These are phyloP conservation scores for Polylopha cassiicola DNA, from an alignment of 2,888 invertebrate genomes.

Conservation along the genomic window DNA sequence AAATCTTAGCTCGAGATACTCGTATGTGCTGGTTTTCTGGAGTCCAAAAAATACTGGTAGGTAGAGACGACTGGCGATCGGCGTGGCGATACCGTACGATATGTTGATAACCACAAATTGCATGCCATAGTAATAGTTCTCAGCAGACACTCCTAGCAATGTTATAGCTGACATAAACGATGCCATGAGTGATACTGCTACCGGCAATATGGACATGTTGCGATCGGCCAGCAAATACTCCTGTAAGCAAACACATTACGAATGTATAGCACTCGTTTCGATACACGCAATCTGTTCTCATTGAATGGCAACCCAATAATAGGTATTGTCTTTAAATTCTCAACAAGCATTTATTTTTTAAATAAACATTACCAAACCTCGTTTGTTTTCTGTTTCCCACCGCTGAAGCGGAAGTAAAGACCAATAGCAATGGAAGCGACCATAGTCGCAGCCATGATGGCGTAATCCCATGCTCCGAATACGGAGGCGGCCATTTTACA, in stretches of 20 bases:
- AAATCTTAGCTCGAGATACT: slow-evolving; percentile 94
- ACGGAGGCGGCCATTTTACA: slow-evolving; percentile 46
- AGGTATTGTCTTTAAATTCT: too few relatives aligned
- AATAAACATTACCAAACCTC: too few relatives aligned
- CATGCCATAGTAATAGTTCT: slow-evolving; percentile 90
- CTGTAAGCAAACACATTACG: slow-evolving; percentile 54
- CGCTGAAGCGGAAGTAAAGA: slow-evolving; percentile 89
- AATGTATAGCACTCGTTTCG: too few relatives aligned
- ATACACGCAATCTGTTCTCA: too few relatives aligned
- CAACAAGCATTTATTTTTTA: too few relatives aligned
- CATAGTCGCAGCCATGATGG: slow-evolving; percentile 84
- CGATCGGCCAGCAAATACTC: slow-evolving; percentile 90
- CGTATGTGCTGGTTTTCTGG: slow-evolving; percentile 91
- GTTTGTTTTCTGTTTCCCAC: slow-evolving; percentile 89
- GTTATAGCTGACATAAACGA: slow-evolving; percentile 95
- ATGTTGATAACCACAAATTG: slow-evolving; percentile 88
- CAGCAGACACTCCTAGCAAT: slow-evolving; percentile 91
- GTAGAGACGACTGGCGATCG: slow-evolving; percentile 85
- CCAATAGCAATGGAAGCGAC: slow-evolving; percentile 86
- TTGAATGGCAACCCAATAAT: too few relatives aligned
- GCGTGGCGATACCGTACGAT: slow-evolving; percentile 85
- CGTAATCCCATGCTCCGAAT: slow-evolving; percentile 85
- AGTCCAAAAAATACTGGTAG: slow-evolving; percentile 91
- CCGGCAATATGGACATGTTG: slow-evolving; percentile 87
- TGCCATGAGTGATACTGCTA: slow-evolving; percentile 94